Evolutionary conservation across 2,797 vertebrate genomes (phyloP), one percentile per base, ranked within the genome.

Genomic region (Chaetodon trifasciatus): DNA sequence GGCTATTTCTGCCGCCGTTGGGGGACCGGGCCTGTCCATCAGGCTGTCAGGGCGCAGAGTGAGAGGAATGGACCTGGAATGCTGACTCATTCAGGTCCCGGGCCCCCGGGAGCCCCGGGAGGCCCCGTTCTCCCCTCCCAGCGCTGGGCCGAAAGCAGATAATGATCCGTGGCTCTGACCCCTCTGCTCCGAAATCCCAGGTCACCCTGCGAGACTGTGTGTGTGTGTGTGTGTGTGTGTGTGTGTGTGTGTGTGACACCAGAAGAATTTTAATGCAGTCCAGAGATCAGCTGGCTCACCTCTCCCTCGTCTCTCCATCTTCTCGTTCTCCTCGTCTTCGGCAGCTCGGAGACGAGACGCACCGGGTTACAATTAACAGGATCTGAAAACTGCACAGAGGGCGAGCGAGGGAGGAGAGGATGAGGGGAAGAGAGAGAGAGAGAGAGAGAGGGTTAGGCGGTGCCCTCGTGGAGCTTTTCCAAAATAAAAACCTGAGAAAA

Each of bases 221-320:
- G 76, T 63, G 74, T 35, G 74, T 12, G 70, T 62, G 62, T 21
- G 70, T 62, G 62, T 21, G 79, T 61, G 64, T 39, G 49, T 24
- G 73, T 50, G 66, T 57, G 72, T 10, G 70, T n/a, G 76, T 11
- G 60, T 12, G 73, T 5, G 66, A 89, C 74, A 75, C 62, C 11
- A 50, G 68, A 92, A 78, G 92, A 94, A 94, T 95, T 85, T 93
- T 94, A 95, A 95, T 93, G 83, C 71, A 52, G 62, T 85, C 87
- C 91, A 92, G 89, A 91, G 86, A 92, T 86, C 92, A 87, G 89
- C 91, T 84, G 85, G 83, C 74, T 86, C 82, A 82, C 89, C 83
- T 81, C 78, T 39, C 60, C 44, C 49, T 64, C 60, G 28, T 32
- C 47, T 9, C 37, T 46, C 35, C n/a, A 15, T 74, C 80, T 69